These are phyloP conservation scores for Brassicogethes aeneus DNA, from an alignment of 2,888 invertebrate genomes.

Conservation along the genomic window DNA sequence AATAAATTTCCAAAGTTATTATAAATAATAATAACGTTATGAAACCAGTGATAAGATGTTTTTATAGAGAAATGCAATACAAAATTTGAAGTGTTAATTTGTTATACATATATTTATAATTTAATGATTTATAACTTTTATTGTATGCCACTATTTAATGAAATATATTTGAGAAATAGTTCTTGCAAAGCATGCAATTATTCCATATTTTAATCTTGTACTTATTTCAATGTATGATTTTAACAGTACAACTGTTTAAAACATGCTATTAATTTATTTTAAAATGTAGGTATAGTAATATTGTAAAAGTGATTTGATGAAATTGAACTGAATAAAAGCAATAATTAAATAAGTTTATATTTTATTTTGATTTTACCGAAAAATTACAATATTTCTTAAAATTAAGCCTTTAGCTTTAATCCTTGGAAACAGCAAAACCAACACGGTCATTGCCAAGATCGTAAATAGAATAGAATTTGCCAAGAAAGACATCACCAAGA, in stretches of 20 bases:
- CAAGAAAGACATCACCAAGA: slow-evolving; percentile 93
- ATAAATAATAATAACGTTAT: too few species aligned
- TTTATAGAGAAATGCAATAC: too few species aligned
- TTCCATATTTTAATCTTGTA: slow-evolving; percentile 20
- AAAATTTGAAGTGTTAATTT: too few species aligned
- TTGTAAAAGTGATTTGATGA: slow-evolving; percentile 4
- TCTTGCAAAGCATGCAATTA: slow-evolving; percentile 25
- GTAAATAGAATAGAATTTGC: slow-evolving; percentile 90
- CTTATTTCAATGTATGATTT: slow-evolving; percentile 17
- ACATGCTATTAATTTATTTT: slow-evolving; percentile 6
- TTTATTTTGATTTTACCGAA: not conserved
- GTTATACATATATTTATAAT: too few species aligned
- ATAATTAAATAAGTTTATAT: not conserved
- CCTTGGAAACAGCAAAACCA: slow-evolving; percentile 64
- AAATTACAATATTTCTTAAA: slow-evolving; percentile 9
- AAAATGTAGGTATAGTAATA: slow-evolving; percentile 12
- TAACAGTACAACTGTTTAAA: slow-evolving; percentile 22
- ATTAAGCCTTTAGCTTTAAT: slow-evolving; percentile 8
- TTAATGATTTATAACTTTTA: too few species aligned
- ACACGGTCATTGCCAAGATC: slow-evolving; percentile 77
- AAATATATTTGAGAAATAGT: too few species aligned
- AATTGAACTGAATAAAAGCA: not conserved
- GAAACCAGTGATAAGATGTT: too few species aligned
- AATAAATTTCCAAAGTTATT: too few species aligned
- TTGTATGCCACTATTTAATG: too few species aligned